Conservation (phyloP, 2,888 invertebrate species). For the Orthosia gothica region DNA sequence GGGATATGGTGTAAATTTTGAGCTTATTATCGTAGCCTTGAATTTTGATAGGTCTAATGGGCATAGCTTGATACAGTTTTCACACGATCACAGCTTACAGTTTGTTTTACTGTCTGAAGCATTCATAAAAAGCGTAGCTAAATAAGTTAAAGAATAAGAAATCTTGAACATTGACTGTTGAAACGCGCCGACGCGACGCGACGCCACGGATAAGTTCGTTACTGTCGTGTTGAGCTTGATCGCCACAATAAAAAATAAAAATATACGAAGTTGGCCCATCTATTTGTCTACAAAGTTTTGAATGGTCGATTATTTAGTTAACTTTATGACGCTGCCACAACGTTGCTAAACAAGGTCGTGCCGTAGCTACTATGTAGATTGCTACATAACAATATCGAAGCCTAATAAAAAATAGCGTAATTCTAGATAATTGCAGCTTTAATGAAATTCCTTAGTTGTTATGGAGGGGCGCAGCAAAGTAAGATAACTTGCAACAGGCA, state of each 20-base stretch:
- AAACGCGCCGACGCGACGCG: slow-evolving; percentile 35
- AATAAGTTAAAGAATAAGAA: slow-evolving; percentile 54
- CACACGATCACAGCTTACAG: slow-evolving; percentile 61
- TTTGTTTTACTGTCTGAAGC: slow-evolving; percentile 51
- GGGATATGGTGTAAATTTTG: slow-evolving; percentile 84
- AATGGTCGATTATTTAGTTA: slow-evolving; percentile 60
- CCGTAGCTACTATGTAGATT: neutral
- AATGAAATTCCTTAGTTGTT: slow-evolving; percentile 60
- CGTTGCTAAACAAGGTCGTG: slow-evolving; percentile 40
- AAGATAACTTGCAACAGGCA: slow-evolving; percentile 54
- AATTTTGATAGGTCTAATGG: slow-evolving; percentile 78
- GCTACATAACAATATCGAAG: slow-evolving; percentile 36
- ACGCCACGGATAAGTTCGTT: slow-evolving; percentile 47
- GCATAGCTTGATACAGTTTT: slow-evolving; percentile 75
- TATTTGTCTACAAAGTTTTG: slow-evolving; percentile 66
- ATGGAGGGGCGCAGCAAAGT: slow-evolving; percentile 51
- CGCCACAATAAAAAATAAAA: slow-evolving; percentile 48
- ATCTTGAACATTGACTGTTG: slow-evolving; percentile 36
- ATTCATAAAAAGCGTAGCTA: slow-evolving; percentile 43
- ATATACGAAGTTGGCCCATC: slow-evolving; percentile 42
- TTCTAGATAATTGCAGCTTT: slow-evolving; percentile 58
- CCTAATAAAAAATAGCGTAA: slow-evolving; percentile 61
- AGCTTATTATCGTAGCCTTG: slow-evolving; percentile 83
- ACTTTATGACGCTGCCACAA: slow-evolving; percentile 47
- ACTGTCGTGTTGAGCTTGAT: slow-evolving; percentile 45